These are phyloP conservation scores for Brachionus calyciflorus DNA, from an alignment of 1,140 invertebrate genomes.

Conservation along the genomic window DNA sequence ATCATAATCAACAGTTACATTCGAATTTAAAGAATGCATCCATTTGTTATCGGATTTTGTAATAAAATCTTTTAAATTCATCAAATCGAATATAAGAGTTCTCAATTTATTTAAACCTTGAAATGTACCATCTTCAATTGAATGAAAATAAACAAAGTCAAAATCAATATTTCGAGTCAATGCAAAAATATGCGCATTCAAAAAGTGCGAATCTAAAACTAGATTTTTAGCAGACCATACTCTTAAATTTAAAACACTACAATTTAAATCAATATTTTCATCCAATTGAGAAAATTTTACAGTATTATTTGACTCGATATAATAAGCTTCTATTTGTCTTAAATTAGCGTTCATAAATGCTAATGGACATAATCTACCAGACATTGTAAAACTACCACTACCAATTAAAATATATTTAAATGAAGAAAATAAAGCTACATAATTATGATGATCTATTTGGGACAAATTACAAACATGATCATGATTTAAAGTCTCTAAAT, in stretches of 20 bases:
- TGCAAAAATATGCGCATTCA: background rate
- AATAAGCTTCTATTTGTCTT: conserved; percentile 6
- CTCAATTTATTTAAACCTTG: background rate
- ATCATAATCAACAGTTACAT: background rate
- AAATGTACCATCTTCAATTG: conserved; percentile 2
- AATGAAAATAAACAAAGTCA: background rate
- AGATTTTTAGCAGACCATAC: background rate
- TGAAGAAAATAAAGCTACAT: conserved; percentile 6
- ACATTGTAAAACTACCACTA: background rate
- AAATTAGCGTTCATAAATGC: background rate
- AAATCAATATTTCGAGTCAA: background rate
- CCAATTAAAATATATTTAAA: background rate
- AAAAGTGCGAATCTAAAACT: background rate
- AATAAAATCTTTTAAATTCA: background rate
- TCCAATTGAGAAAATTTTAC: background rate
- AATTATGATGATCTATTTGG: background rate
- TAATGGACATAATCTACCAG: conserved; percentile 11
- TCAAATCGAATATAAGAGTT: background rate
- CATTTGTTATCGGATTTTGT: background rate
- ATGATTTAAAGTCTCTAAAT: background rate
- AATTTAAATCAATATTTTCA: background rate
- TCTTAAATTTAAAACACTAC: background rate
- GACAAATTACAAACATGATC: background rate
- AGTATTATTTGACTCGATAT: background rate
- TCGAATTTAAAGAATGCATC: background rate